Evolutionary conservation across 1,140 invertebrate genomes (phyloP).

Genomic region (Zeugodacus cucurbitae): DNA sequence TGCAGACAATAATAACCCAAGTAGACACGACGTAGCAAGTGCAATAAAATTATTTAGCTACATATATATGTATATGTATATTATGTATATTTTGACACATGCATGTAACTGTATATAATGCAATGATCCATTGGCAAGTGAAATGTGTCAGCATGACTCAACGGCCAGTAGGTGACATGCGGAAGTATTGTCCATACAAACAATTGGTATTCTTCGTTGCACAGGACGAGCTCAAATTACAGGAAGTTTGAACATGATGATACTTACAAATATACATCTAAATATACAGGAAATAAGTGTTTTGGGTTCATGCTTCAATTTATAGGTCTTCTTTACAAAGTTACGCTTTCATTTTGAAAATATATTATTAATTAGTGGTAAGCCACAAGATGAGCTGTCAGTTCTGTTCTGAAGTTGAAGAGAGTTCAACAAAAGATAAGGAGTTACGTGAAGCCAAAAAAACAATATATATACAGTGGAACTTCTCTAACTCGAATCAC

Average conservation of each 20-base stretch:
- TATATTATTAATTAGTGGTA: too few relatives aligned
- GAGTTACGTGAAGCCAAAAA: too few relatives aligned
- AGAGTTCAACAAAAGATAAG: too few relatives aligned
- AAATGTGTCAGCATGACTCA: neutral
- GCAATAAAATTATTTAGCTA: neutral
- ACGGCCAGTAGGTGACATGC: neutral
- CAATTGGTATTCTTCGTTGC: neutral
- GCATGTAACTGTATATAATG: neutral
- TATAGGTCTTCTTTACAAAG: neutral
- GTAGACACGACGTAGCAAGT: neutral
- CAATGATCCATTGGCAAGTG: neutral
- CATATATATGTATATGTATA: neutral
- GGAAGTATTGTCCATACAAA: neutral
- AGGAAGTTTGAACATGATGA: neutral
- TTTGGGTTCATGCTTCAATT: neutral
- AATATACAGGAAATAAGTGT: neutral
- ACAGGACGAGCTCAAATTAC: neutral
- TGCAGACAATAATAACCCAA: neutral
- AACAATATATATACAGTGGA: too few relatives aligned
- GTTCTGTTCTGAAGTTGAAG: too few relatives aligned
- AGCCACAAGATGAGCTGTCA: too few relatives aligned
- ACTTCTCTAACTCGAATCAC: too few relatives aligned
- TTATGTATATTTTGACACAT: neutral
- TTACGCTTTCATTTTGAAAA: neutral
- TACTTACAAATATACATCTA: too few relatives aligned